Conservation (phyloP, 30 jellyfish, hydroid and myxozoan genomes). For the Clytia hemisphaerica region DNA sequence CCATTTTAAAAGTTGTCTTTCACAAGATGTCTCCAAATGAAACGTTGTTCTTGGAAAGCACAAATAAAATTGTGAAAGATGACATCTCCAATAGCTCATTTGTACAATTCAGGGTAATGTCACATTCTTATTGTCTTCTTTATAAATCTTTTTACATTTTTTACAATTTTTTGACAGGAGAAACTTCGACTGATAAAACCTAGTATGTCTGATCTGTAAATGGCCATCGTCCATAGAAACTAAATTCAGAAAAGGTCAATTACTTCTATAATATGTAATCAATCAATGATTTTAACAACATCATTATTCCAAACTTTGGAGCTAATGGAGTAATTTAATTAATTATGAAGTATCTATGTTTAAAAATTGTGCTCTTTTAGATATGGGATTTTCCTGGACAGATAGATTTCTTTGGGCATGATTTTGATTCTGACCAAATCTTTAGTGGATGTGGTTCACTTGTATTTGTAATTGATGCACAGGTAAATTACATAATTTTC, state of each 20-base stretch:
- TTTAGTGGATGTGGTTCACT: slow-evolving; percentile 87
- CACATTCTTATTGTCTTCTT: no score
- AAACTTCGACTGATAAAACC: no score
- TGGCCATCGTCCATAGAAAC: no score
- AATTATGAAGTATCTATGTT: neutral
- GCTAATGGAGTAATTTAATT: neutral
- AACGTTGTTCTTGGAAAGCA: slow-evolving; percentile 81
- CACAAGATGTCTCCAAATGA: slow-evolving; percentile 95
- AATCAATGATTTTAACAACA: neutral
- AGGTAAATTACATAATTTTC: slow-evolving; percentile 51
- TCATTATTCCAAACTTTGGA: neutral
- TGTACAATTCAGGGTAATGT: slow-evolving; percentile 85
- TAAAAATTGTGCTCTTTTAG: slow-evolving; percentile 27
- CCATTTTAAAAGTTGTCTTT: slow-evolving; percentile 81
- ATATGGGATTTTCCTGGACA: slow-evolving; percentile 96
- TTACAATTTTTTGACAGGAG: no score
- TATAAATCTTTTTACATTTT: no score
- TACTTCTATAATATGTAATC: neutral
- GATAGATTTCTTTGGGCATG: slow-evolving; percentile 76
- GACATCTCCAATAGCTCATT: slow-evolving; percentile 87
- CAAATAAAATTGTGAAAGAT: slow-evolving; percentile 81
- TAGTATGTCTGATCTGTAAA: no score
- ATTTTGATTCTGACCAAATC: slow-evolving; percentile 83
- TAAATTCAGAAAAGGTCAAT: neutral
- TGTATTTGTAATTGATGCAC: slow-evolving; percentile 89